Evolutionary conservation across 30 jellyfish, hydroid and myxozoan species (phyloP).

Genomic region (Nemopilema nomurai): DNA sequence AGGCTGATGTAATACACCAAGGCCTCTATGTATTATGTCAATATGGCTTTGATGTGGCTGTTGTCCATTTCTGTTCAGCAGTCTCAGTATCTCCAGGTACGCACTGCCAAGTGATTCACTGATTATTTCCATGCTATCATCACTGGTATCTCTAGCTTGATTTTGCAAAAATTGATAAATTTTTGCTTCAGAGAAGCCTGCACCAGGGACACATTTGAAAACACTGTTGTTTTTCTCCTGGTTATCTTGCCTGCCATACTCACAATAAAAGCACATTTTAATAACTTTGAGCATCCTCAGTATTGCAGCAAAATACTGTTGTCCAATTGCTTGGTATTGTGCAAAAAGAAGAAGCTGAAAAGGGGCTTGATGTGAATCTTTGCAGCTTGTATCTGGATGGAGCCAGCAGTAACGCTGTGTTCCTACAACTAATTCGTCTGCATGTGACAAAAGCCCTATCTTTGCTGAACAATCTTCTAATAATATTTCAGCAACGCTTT

Average conservation of each 20-base stretch:
- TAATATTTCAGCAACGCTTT: slow-evolving; percentile 16
- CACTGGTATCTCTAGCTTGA: not conserved
- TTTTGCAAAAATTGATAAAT: slow-evolving; percentile 17
- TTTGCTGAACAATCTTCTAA: not conserved
- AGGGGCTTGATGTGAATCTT: slow-evolving; percentile 4
- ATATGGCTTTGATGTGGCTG: slow-evolving; percentile 10
- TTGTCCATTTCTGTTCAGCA: slow-evolving; percentile 32
- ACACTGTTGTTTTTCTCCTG: not conserved
- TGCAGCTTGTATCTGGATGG: not conserved
- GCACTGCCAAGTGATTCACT: slow-evolving; percentile 38
- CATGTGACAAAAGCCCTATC: slow-evolving; percentile 16
- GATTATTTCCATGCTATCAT: slow-evolving; percentile 15
- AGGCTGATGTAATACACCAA: too few relatives aligned
- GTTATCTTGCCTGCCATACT: slow-evolving; percentile 16
- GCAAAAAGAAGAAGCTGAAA: slow-evolving; percentile 46
- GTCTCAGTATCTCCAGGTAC: slow-evolving; percentile 38
- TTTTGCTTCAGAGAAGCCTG: slow-evolving; percentile 33
- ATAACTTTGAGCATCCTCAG: slow-evolving; percentile 40
- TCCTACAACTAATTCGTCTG: slow-evolving; percentile 28
- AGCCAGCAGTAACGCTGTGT: slow-evolving; percentile 15
- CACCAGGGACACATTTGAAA: slow-evolving; percentile 49
- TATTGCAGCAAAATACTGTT: slow-evolving; percentile 45
- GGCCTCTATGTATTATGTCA: slow-evolving; percentile 1
- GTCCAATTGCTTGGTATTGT: slow-evolving; percentile 49
- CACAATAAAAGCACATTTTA: slow-evolving; percentile 32